A percentile compares a stretch with the other conserved stretches of the same genome.
phyloP scores from a whole-genome alignment of 2,113 vertebrate genomes.

The Gymnocephalus cernua region DNA sequence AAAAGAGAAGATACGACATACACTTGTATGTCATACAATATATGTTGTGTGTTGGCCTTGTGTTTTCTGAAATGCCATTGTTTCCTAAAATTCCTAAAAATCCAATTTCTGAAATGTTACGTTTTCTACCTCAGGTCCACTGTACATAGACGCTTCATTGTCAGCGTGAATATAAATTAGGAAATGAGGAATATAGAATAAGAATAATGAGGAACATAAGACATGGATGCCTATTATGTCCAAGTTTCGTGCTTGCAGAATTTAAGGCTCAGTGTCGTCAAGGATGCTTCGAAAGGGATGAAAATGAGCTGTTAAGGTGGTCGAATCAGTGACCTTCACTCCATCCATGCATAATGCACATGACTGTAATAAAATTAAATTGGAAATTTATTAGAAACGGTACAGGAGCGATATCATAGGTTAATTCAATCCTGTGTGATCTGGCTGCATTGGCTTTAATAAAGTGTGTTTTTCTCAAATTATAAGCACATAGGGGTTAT shows the following conservation, averaged over 20 bases:
- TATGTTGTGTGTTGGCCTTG: not conserved
- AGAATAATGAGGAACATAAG: no score
- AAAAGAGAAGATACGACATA: not conserved
- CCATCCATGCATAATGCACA: not conserved
- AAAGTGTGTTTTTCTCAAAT: constrained; percentile 1
- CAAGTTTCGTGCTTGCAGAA: not conserved
- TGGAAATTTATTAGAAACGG: not conserved
- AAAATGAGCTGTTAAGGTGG: not conserved
- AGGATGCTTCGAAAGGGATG: not conserved
- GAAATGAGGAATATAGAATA: not conserved
- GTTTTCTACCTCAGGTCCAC: not conserved
- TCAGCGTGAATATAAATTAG: not conserved
- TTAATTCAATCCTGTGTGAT: not conserved
- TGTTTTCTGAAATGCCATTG: not conserved
- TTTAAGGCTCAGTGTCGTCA: not conserved
- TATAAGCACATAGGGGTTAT: not conserved
- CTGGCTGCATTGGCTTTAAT: not conserved
- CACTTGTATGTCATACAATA: not conserved
- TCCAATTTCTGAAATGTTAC: not conserved
- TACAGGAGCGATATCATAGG: not conserved
- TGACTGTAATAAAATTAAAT: not conserved
- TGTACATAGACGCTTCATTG: not conserved
- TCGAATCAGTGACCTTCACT: not conserved
- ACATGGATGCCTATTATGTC: not conserved
- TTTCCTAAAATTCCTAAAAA: not conserved